phyloP scores from a whole-genome alignment of 2,797 vertebrate species.

The Neomorphus geoffroyi region DNA sequence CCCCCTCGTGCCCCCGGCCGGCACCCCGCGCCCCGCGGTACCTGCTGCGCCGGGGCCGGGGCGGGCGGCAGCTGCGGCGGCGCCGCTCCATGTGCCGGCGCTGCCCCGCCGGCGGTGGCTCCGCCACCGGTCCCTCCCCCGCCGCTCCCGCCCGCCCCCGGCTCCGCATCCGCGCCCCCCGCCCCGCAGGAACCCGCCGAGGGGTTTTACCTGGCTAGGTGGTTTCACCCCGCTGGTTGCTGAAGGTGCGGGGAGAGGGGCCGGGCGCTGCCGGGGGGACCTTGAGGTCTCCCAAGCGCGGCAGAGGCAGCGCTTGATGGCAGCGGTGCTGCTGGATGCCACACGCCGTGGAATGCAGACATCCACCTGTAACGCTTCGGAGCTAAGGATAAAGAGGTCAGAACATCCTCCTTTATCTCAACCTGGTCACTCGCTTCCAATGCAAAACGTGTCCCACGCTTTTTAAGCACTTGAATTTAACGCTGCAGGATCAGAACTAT shows the following conservation, averaged over 20 bases:
- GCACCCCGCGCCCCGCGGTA: slow-evolving; percentile 69
- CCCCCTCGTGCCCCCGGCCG: too few species aligned
- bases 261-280: too few species aligned
- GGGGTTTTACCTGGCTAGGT: not conserved
- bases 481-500: not conserved
- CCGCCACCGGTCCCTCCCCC: slow-evolving; percentile 16
- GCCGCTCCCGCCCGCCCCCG: not conserved
- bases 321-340: not conserved
- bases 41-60: slow-evolving; percentile 87
- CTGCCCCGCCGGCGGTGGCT: slow-evolving; percentile 79
- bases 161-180: slow-evolving; percentile 76
- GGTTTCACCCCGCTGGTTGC: not conserved
- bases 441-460: not conserved
- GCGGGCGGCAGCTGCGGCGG: slow-evolving; percentile 82
- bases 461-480: not conserved
- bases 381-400: not conserved
- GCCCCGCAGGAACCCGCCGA: too few species aligned
- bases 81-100: slow-evolving; percentile 87
- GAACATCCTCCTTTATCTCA: not conserved
- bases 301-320: not conserved
- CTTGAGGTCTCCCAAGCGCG: not conserved
- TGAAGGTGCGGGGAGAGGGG: too few species aligned
- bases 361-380: not conserved
- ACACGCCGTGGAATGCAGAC: not conserved
- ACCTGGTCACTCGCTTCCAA: not conserved